Conservation (phyloP, 2,113 vertebrate species). For the Scomber japonicus region DNA sequence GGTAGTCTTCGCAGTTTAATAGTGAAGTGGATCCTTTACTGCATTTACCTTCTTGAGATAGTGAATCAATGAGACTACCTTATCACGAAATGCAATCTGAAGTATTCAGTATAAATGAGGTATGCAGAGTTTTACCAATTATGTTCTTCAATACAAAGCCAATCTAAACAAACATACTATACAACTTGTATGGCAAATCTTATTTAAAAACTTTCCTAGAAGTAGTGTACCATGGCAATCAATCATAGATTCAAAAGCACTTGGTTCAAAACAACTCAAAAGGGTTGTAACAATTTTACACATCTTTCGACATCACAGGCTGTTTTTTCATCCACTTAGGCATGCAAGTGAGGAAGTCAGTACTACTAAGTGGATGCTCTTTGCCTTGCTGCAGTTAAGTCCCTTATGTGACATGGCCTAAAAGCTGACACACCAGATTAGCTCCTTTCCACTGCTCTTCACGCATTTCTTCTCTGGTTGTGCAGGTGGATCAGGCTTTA, state of each 20-base stretch:
- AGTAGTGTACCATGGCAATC: slow-evolving; percentile 52
- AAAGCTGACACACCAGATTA: slow-evolving; percentile 58
- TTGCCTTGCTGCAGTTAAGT: slow-evolving; percentile 53
- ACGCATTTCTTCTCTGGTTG: slow-evolving; percentile 15
- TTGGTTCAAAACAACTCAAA: slow-evolving; percentile 31
- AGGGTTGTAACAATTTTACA: slow-evolving; percentile 3
- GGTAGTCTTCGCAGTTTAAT: not conserved
- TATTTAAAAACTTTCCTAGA: slow-evolving; percentile 25
- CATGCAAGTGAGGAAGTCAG: slow-evolving; percentile 18
- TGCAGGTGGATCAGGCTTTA: slow-evolving; percentile 20
- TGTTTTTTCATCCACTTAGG: slow-evolving; percentile 33
- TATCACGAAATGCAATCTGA: slow-evolving; percentile 8
- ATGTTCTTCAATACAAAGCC: slow-evolving; percentile 22
- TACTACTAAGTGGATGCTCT: slow-evolving; percentile 42
- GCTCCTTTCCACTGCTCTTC: slow-evolving; percentile 23
- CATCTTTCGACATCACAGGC: slow-evolving; percentile 32
- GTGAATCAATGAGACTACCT: not conserved
- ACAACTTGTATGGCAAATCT: slow-evolving; percentile 68
- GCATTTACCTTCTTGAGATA: not conserved
- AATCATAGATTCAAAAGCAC: slow-evolving; percentile 21
- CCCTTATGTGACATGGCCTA: slow-evolving; percentile 54
- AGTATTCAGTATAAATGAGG: slow-evolving; percentile 12
- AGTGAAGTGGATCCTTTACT: not conserved
- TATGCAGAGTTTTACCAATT: slow-evolving; percentile 16
- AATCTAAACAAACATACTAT: slow-evolving; percentile 31